Base-by-base conservation (phyloP, 2,888 invertebrate species). In the Carterocephalus palaemon region DNA sequence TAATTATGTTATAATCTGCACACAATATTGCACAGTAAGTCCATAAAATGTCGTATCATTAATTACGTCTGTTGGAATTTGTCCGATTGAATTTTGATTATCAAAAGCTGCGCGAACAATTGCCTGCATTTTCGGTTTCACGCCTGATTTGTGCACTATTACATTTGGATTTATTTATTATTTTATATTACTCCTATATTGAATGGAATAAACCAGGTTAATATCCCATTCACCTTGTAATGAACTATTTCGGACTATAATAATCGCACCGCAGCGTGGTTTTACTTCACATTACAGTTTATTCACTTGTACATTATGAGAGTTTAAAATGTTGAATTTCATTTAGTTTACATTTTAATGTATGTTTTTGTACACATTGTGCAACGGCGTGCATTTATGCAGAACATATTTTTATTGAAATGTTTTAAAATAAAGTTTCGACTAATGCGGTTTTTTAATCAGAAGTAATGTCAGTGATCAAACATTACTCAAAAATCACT, bases 1-100 rank as follows among this genome's bases (percentile, higher is more conserved):
- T 71, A 75, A 75, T 75, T 61, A 72, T 73, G 60, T 70, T 73
- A 73, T 69, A 68, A 70, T 64, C 60, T 62, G 59, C 60, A 66
- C 51, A 61, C 56, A 54, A 52, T 70, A 68, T 64, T 68, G 68
- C 68, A 60, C 54, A 62, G 59, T 59, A 58, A 55, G 57, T 56
- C 50, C 54, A 52, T 61, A 62, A 62, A 64, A 60, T 63, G 53
- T 53, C 57, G 49, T 51, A 56, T 56, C 46, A 46, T 61, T 60
- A 62, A 65, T 64, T 62, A 56, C 34, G 43, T 34, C 31, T 23
- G 32, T 46, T 50, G 34, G 32, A 52, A 39, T 47, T 49, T 33
- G 46, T 40, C 8, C 34, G 24, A 34, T 41, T 19, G 17, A 38
- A 46, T 24, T 40, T 28, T 16, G 38, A 36, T n/a, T 17, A 48